phyloP scores from a whole-genome alignment of 2,113 vertebrate species.

The Eretmochelys imbricata region DNA sequence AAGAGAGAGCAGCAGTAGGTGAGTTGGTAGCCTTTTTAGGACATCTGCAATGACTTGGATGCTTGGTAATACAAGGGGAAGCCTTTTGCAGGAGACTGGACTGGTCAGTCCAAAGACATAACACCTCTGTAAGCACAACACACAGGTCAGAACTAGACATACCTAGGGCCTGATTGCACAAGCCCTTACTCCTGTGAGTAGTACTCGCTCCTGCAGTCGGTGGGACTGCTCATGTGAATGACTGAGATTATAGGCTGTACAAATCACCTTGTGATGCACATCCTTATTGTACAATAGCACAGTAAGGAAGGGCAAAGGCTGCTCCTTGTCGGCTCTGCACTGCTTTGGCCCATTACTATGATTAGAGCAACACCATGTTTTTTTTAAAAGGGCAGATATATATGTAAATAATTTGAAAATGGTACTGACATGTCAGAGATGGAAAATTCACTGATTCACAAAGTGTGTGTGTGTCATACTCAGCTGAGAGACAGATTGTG shows the following conservation, averaged over 20 bases:
- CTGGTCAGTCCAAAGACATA: background rate
- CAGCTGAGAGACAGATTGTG: background rate
- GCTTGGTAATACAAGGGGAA: background rate
- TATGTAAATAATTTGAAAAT: background rate
- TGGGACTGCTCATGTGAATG: background rate
- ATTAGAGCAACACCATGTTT: background rate
- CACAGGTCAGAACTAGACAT: background rate
- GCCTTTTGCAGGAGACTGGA: background rate
- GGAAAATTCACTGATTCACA: background rate
- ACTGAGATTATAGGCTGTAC: background rate
- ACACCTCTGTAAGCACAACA: background rate
- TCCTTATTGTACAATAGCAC: background rate
- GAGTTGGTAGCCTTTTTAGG: background rate
- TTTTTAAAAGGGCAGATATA: background rate
- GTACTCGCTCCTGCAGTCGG: background rate
- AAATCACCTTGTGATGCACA: background rate
- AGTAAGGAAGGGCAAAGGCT: background rate
- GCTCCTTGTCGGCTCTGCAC: background rate
- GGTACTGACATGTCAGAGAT: background rate
- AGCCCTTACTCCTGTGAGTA: background rate
- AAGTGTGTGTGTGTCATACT: fast-evolving
- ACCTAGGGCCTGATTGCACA: background rate
- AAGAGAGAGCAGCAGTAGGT: background rate
- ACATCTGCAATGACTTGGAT: background rate
- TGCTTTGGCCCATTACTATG: background rate